A percentile compares a stretch with the other conserved stretches of the same genome.
These are phyloP conservation scores for Listronotus bonariensis DNA, from an alignment of 1,140 invertebrate species.

Conservation along the genomic window DNA sequence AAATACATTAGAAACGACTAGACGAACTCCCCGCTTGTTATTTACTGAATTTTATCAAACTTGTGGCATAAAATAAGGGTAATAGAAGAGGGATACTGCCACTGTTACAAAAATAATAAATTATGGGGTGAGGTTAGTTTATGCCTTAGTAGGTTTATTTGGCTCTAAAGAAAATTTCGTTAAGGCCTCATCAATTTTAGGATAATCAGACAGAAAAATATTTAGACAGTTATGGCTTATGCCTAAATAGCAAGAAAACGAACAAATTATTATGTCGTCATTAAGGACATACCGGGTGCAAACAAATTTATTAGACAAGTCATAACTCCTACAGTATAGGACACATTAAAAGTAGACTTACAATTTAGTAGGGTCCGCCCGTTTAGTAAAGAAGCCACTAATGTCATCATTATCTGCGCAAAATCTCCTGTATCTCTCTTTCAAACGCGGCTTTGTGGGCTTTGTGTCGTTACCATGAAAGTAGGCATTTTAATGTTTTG, in stretches of 20 bases:
- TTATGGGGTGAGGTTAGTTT: constrained; percentile 30
- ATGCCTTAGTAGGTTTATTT: constrained; percentile 23
- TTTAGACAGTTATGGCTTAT: constrained; percentile 18
- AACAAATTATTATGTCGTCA: no score
- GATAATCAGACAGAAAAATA: constrained; percentile 18
- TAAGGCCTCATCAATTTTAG: constrained; percentile 23
- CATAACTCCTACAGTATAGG: no score
- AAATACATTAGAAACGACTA: constrained; percentile 38
- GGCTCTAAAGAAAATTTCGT: constrained; percentile 20
- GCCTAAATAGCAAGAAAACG: neutral
- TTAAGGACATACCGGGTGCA: no score
- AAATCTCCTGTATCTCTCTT: no score
- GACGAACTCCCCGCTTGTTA: constrained; percentile 9
- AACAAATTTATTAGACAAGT: no score
- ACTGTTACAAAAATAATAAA: constrained; percentile 28
- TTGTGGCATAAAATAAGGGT: constrained; percentile 14
- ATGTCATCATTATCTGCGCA: no score
- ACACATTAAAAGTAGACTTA: no score
- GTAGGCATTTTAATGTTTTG: no score
- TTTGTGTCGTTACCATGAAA: no score
- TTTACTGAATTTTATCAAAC: constrained; percentile 12
- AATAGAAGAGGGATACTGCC: constrained; percentile 20
- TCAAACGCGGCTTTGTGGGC: no score
- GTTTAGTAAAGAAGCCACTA: no score
- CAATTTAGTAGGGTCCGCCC: no score